A percentile compares a stretch with the other conserved stretches of the same genome.
phyloP scores from a whole-genome alignment of 2,888 invertebrate genomes.

The Elmis aenea region DNA sequence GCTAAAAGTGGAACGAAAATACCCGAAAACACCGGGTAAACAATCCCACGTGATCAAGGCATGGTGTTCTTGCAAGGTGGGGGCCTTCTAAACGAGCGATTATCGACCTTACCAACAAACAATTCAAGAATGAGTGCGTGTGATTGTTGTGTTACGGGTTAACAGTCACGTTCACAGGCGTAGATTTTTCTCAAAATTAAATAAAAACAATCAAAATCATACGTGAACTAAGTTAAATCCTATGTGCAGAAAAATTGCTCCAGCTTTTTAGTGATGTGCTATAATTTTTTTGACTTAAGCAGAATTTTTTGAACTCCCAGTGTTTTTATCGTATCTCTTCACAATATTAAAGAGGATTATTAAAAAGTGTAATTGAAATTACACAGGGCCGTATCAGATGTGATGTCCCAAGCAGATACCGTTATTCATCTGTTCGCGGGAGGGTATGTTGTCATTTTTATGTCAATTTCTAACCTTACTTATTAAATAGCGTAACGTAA shows the following conservation, averaged over 20 bases:
- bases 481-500: no score
- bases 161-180: conserved; percentile 31
- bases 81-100: conserved; percentile 29
- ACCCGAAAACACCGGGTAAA: conserved; percentile 32
- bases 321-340: no score
- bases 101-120: conserved; percentile 34
- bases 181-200: no score
- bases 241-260: no score
- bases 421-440: conserved; percentile 92
- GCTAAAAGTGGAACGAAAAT: neutral
- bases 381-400: conserved; percentile 24
- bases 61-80: conserved; percentile 32
- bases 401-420: conserved; percentile 77
- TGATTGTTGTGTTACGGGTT: conserved; percentile 27
- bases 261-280: no score
- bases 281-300: no score
- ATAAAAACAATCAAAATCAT: no score
- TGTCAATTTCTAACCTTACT: conserved; percentile 11
- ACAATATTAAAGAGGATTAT: no score
- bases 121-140: conserved; percentile 28
- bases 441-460: conserved; percentile 66
- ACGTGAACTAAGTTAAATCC: no score
- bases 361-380: conserved; percentile 6
- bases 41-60: conserved; percentile 44
- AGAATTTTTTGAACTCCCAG: no score